Conservation (phyloP, 2,888 invertebrate species). For the Norana najaformis region DNA sequence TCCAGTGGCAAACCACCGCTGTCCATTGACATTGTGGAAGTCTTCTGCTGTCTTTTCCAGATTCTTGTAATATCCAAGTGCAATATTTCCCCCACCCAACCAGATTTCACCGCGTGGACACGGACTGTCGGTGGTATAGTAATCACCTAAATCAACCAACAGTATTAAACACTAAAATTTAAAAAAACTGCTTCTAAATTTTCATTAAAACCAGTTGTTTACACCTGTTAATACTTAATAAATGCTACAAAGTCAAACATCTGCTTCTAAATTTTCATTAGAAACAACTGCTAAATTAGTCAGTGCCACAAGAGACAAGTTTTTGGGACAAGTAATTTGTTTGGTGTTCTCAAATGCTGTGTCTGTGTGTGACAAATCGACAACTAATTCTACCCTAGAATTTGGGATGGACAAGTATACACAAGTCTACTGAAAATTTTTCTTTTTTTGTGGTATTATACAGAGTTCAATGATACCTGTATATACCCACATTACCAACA, state of each 20-base stretch:
- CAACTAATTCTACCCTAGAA: too few species aligned
- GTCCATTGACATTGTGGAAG: constrained; percentile 67
- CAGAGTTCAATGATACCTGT: too few species aligned
- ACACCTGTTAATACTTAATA: not conserved
- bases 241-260: not conserved
- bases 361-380: too few species aligned
- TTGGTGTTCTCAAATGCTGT: too few species aligned
- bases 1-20: constrained; percentile 89
- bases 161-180: not conserved
- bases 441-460: too few species aligned
- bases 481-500: too few species aligned
- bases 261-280: too few species aligned
- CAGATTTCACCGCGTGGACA: constrained; percentile 83
- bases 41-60: constrained; percentile 85
- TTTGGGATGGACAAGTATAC: too few species aligned
- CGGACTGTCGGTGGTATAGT: constrained; percentile 83
- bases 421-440: too few species aligned
- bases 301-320: too few species aligned
- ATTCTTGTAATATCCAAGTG: constrained; percentile 90
- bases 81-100: constrained; percentile 86
- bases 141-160: constrained; percentile 68
- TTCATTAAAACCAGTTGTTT: not conserved
- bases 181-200: not conserved
- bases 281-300: too few species aligned
- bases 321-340: too few species aligned